A percentile compares a stretch with the other conserved stretches of the same genome.
Conservation (phyloP, 1,140 invertebrate genomes). For the Ptiloglossa arizonensis region DNA sequence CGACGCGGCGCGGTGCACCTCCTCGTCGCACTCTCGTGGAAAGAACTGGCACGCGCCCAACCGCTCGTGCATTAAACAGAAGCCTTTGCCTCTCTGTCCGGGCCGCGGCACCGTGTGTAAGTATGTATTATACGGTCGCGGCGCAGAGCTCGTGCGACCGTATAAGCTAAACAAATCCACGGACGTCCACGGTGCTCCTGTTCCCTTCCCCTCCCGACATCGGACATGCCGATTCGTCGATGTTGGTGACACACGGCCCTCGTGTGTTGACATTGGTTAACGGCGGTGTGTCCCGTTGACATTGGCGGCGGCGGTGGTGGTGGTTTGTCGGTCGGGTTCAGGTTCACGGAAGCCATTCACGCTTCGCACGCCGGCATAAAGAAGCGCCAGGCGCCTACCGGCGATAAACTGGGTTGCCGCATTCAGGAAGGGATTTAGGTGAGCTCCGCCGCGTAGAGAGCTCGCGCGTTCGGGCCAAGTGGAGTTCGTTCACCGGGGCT, state of each 20-base stretch:
- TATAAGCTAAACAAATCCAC: constrained; percentile 65
- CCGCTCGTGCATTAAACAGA: constrained; percentile 36
- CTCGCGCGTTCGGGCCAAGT: not conserved
- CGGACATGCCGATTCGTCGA: constrained; percentile 30
- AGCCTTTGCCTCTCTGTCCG: constrained; percentile 28
- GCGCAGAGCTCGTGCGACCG: constrained; percentile 20
- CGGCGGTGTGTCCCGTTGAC: constrained; percentile 44
- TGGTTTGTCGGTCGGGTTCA: constrained; percentile 50
- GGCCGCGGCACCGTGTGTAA: not conserved
- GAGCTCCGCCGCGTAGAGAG: constrained; percentile 1
- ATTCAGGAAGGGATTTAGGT: constrained; percentile 37
- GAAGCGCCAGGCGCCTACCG: constrained; percentile 45
- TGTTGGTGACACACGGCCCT: constrained; percentile 14
- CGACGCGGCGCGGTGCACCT: constrained; percentile 27
- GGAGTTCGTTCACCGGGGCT: constrained; percentile 1
- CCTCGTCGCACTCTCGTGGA: constrained; percentile 2
- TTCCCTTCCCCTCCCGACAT: too few species aligned
- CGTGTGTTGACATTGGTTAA: constrained; percentile 44
- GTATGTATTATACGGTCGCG: constrained; percentile 31
- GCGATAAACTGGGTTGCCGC: constrained; percentile 46
- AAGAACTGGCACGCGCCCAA: constrained; percentile 55
- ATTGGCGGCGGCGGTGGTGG: constrained; percentile 23
- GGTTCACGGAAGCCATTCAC: constrained; percentile 53
- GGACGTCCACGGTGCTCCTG: not conserved
- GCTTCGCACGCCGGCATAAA: constrained; percentile 45